Evolutionary conservation across 2,888 invertebrate species (phyloP), one percentile per base, ranked within the genome.

Genomic region (Dicyrtoma fusca): DNA sequence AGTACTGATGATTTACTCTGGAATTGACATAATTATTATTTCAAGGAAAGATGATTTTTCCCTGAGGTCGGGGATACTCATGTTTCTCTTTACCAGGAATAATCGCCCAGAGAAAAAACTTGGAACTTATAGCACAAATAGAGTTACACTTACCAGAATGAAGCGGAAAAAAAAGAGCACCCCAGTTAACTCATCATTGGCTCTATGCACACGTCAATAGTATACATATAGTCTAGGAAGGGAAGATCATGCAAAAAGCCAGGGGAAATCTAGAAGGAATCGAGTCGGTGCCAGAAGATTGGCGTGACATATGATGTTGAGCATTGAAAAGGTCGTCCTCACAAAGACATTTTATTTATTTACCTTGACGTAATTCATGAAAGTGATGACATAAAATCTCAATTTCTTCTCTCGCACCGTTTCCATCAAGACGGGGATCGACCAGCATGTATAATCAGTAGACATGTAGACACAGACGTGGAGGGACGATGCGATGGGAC

Each of bases 351-450:
- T 61, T 61, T 61, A 61, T 61, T 61, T 61, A 61, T 61, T 61
- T 61, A 42, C 61, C 42, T 61, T 61, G 61, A 61, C 61, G 42
- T 61, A 61, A 61, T 61, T 61, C 61, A 61, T 61, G 61, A 61
- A 34, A 34, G 61, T 61, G 61, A 61, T 61, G 61, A 61, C 19
- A 44, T 42, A 42, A 42, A 21, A 61, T 42, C 61, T 25, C 61
- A 61, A 61, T 42, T n/a, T 61, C 42, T n/a, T 42, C 44, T n/a
- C 61, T 61, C 26, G 11, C 59, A 59, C 34, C 23, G 34, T 44
- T 44, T 61, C 44, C 44, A 61, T 61, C 61, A 61, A 61, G 42
- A 53, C 53, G 34, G 8, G 8, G 49, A 49, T 49, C 49, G 49
- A 49, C 49, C 4, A 17, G 49, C 3, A 17, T n/a, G n/a, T 49